Evolutionary conservation across 2,888 invertebrate species (phyloP).

Genomic region (Apodemia mormo): DNA sequence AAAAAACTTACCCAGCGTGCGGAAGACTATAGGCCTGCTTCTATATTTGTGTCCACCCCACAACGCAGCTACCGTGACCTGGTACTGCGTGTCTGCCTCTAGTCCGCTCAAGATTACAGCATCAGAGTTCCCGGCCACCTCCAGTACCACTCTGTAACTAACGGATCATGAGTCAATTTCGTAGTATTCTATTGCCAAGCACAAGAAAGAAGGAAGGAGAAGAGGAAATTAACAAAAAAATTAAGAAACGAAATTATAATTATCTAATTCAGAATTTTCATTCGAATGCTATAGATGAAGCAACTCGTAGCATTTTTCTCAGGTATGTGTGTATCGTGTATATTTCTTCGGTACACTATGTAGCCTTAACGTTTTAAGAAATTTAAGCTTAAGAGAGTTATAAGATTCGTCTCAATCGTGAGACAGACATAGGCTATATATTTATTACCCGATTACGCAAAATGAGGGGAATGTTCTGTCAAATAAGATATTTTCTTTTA

Average conservation of each 20-base stretch:
- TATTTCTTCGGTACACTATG: no score
- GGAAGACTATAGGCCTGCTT: constrained; percentile 94
- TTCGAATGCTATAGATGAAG: no score
- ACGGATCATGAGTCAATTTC: constrained; percentile 84
- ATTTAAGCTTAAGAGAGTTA: no score
- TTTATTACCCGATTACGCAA: no score
- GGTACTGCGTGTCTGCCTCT: constrained; percentile 93
- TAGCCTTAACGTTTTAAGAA: no score
- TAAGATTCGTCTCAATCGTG: no score
- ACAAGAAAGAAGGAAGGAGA: constrained; percentile 48
- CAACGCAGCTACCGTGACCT: constrained; percentile 92
- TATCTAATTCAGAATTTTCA: no score
- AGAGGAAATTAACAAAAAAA: constrained; percentile 20
- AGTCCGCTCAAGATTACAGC: constrained; percentile 91
- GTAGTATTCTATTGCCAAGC: constrained; percentile 62
- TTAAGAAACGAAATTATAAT: not conserved
- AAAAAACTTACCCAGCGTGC: constrained; percentile 87
- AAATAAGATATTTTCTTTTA: no score
- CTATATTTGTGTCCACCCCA: constrained; percentile 91
- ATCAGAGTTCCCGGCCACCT: constrained; percentile 94
- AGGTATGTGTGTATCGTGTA: no score
- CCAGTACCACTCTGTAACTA: constrained; percentile 97
- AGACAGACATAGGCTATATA: no score
- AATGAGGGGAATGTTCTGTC: no score
- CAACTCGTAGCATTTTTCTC: no score